Percentiles rank a stretch among this genome's conserved stretches.
Conservation (phyloP, 2,113 vertebrate species). For the Indri indri region DNA sequence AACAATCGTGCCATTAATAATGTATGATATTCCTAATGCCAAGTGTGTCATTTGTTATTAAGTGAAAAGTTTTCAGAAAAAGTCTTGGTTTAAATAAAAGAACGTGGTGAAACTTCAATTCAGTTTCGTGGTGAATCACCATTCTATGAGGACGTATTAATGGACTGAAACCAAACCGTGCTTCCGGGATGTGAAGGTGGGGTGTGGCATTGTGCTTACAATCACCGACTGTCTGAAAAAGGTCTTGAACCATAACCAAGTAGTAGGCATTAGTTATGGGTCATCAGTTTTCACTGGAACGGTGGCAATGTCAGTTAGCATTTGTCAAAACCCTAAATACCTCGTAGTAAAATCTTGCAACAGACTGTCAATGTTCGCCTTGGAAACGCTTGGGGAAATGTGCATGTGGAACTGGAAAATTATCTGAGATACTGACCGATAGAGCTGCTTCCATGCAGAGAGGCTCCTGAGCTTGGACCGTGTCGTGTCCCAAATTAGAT, state of each 20-base stretch:
- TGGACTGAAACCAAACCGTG: not conserved
- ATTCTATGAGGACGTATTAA: not conserved
- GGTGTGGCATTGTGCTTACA: not conserved
- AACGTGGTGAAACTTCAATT: not conserved
- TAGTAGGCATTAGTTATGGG: conserved; percentile 70
- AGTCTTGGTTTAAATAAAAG: not conserved
- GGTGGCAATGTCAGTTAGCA: conserved; percentile 71
- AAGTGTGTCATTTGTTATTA: conserved; percentile 52
- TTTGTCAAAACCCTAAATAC: conserved; percentile 82
- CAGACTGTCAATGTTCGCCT: conserved; percentile 66
- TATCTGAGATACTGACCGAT: conserved; percentile 61
- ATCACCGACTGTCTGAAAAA: conserved; percentile 56
- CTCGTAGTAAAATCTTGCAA: conserved; percentile 69
- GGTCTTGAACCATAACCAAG: conserved; percentile 49
- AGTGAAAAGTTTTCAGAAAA: conserved; percentile 7
- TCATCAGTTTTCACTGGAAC: conserved; percentile 75
- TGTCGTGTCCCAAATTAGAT: conserved; percentile 52
- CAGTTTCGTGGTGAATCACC: not conserved
- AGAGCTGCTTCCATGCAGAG: conserved; percentile 63
- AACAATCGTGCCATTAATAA: not conserved
- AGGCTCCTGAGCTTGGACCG: conserved; percentile 59
- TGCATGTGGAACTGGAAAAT: conserved; percentile 65
- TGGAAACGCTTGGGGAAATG: conserved; percentile 60
- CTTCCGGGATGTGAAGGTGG: rapidly evolving
- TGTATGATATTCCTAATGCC: conserved; percentile 45